Conservation (phyloP, 2,113 vertebrate species). For the Pteronura brasiliensis region DNA sequence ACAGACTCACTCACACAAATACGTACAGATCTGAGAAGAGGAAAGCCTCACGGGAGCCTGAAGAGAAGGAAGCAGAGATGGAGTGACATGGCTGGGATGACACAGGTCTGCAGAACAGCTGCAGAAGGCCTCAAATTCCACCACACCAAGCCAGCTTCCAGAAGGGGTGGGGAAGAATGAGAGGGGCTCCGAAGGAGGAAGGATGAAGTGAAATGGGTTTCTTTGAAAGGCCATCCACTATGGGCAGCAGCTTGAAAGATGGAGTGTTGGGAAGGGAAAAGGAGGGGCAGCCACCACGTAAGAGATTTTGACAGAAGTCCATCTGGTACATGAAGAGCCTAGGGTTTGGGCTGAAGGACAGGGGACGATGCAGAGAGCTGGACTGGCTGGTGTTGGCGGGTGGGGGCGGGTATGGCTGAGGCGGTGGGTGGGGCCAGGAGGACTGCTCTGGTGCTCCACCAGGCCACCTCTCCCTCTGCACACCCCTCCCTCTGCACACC, state of each 20-base stretch:
- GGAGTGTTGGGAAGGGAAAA: neutral
- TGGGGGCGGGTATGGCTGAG: neutral
- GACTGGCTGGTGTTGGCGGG: neutral
- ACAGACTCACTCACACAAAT: neutral
- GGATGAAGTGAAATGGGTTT: neutral
- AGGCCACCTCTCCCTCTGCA: neutral
- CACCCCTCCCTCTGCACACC: neutral
- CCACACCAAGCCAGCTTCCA: neutral
- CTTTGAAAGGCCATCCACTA: neutral
- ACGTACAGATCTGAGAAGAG: neutral
- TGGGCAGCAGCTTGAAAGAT: neutral
- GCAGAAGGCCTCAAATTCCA: neutral
- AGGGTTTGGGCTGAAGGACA: neutral
- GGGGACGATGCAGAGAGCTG: rapidly evolving
- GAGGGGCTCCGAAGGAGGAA: neutral
- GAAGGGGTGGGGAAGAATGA: rapidly evolving
- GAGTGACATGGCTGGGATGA: neutral
- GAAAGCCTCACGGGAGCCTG: neutral
- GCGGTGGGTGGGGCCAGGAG: neutral
- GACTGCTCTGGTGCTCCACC: neutral
- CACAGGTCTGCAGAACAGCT: neutral
- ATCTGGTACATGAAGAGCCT: neutral
- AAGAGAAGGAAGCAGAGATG: neutral
- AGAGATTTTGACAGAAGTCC: neutral
- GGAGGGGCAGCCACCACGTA: neutral